These are phyloP conservation scores for Papilio protenor DNA, from an alignment of 2,888 invertebrate species.

Conservation along the genomic window DNA sequence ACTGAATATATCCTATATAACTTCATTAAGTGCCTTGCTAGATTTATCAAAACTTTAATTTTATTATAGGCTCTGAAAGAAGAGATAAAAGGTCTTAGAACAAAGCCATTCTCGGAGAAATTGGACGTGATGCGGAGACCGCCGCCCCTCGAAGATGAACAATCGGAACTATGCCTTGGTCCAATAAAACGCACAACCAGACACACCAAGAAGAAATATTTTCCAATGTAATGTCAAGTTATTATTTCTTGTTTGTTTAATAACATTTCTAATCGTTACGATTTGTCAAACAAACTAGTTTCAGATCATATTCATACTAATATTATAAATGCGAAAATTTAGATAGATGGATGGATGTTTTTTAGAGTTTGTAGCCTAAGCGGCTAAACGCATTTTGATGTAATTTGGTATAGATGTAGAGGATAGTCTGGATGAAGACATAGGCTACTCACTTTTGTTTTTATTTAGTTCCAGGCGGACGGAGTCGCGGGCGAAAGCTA, in stretches of 20 bases:
- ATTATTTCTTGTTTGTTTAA: not conserved
- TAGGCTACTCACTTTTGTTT: too few relatives aligned
- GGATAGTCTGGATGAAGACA: too few relatives aligned
- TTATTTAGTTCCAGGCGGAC: too few relatives aligned
- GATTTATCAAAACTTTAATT: not conserved
- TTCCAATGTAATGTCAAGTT: slow-evolving; percentile 69
- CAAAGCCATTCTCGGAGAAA: slow-evolving; percentile 65
- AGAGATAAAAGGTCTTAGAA: slow-evolving; percentile 66
- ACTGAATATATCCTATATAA: not conserved
- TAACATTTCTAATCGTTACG: not conserved
- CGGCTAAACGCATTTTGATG: too few relatives aligned
- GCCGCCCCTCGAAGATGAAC: slow-evolving; percentile 49
- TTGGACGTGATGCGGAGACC: slow-evolving; percentile 44
- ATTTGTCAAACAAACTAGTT: not conserved
- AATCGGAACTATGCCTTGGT: slow-evolving; percentile 60
- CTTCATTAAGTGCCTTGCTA: not conserved
- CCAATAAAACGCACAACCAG: slow-evolving; percentile 54
- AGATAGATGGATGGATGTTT: too few relatives aligned
- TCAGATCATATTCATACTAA: not conserved
- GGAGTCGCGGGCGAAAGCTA: too few relatives aligned
- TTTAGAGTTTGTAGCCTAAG: too few relatives aligned
- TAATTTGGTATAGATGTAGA: too few relatives aligned
- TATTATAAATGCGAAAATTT: not conserved
- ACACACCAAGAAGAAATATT: slow-evolving; percentile 62
- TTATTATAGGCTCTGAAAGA: slow-evolving; percentile 63